These are phyloP conservation scores for Chironomus tentans DNA, from an alignment of 2,888 invertebrate species.

Conservation along the genomic window DNA sequence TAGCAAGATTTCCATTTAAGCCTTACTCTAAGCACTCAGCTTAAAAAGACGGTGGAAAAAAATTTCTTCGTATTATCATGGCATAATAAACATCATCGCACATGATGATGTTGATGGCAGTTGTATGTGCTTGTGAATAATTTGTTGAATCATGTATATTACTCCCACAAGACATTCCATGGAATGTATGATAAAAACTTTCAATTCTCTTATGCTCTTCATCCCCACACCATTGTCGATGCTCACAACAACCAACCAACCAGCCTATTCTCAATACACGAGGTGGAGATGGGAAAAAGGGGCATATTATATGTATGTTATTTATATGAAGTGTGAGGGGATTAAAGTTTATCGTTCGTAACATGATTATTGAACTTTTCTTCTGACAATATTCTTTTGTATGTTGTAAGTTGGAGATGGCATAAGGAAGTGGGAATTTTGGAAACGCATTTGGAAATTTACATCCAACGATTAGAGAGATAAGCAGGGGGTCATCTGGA, in stretches of 20 bases:
- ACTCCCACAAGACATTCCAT: neutral
- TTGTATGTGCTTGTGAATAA: slow-evolving; percentile 23
- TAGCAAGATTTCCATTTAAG: no score
- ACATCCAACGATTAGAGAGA: no score
- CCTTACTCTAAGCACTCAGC: no score
- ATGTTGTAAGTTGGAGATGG: no score
- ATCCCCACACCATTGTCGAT: no score
- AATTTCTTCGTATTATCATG: neutral
- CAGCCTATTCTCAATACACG: no score
- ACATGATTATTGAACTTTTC: neutral
- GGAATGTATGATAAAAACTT: neutral
- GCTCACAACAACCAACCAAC: no score
- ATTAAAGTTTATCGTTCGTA: neutral
- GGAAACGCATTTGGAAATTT: no score
- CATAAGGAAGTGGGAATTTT: neutral
- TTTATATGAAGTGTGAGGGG: neutral
- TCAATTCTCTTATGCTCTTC: no score
- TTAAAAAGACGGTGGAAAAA: neutral
- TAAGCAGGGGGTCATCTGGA: no score
- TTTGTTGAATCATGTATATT: slow-evolving; percentile 17
- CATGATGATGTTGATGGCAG: neutral
- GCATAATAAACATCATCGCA: neutral
- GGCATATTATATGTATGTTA: no score
- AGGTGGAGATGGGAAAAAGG: no score
- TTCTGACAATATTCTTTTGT: neutral